phyloP scores from a whole-genome alignment of 1,140 invertebrate species.

The Ganaspis sp. region DNA sequence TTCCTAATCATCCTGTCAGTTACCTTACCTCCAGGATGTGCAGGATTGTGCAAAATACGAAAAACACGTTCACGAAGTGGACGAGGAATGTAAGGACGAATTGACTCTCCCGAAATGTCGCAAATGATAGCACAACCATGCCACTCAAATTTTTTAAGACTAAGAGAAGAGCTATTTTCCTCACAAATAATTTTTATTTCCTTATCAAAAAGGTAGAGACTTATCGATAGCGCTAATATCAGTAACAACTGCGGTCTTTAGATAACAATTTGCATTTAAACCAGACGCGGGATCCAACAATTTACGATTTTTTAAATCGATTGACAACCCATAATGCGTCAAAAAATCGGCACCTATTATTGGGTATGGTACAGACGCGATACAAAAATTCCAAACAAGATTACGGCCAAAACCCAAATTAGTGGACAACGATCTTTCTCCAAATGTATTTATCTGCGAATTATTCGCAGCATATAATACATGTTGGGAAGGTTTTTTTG shows the following conservation, averaged over 20 bases:
- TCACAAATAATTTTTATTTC: too few species aligned
- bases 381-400: conserved; percentile 66
- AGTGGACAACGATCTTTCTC: conserved; percentile 54
- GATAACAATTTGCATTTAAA: background rate
- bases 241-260: background rate
- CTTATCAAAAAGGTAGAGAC: background rate
- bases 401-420: conserved; percentile 60
- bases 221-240: conserved; percentile 23
- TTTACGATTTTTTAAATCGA: conserved; percentile 57
- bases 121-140: background rate
- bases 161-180: too few species aligned
- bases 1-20: conserved; percentile 34
- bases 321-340: conserved; percentile 57
- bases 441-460: conserved; percentile 64
- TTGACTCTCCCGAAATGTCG: conserved; percentile 36
- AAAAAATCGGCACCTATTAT: conserved; percentile 54
- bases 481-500: conserved; percentile 41
- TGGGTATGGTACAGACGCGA: conserved; percentile 62
- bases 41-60: conserved; percentile 42
- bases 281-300: conserved; percentile 58
- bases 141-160: too few species aligned
- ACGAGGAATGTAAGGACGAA: conserved; percentile 51
- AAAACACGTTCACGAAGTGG: conserved; percentile 44
- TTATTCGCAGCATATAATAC: conserved; percentile 54
- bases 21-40: conserved; percentile 53